These are phyloP conservation scores for Merluccius polli DNA, from an alignment of 2,797 vertebrate species.

Conservation along the genomic window DNA sequence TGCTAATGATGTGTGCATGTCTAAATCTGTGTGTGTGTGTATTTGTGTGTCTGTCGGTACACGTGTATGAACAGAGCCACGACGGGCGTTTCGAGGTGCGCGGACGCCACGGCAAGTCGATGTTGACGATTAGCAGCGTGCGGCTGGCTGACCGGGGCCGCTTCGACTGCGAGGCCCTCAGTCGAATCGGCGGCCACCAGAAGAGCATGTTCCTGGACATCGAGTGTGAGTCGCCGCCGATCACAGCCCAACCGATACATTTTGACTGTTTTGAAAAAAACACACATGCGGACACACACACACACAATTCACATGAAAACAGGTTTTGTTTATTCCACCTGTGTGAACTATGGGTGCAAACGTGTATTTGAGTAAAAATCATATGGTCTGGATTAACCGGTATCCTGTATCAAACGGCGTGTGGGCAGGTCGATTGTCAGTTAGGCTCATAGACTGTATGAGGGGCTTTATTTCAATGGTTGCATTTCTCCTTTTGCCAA, in stretches of 20 bases:
- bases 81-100: slow-evolving; percentile 90
- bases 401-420: no score
- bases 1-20: background rate
- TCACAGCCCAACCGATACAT: slow-evolving; percentile 19
- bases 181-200: slow-evolving; percentile 94
- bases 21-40: background rate
- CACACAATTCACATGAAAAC: slow-evolving; percentile 10
- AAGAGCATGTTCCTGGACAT: slow-evolving; percentile 99
- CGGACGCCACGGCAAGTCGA: slow-evolving; percentile 86
- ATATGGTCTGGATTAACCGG: no score
- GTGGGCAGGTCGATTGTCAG: no score
- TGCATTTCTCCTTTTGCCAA: no score
- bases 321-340: no score
- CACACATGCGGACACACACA: slow-evolving; percentile 10
- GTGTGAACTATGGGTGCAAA: no score
- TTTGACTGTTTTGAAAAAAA: slow-evolving; percentile 24
- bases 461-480: no score
- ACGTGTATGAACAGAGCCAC: slow-evolving; percentile 74
- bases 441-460: no score
- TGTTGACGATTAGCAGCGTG: slow-evolving; percentile 87
- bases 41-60: background rate
- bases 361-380: no score
- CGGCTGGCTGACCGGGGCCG: slow-evolving; percentile 85
- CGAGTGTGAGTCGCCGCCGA: slow-evolving; percentile 81
- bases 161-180: slow-evolving; percentile 97